Evolutionary conservation across 2,888 invertebrate species (phyloP).

Genomic region (Lydus trimaculatus): DNA sequence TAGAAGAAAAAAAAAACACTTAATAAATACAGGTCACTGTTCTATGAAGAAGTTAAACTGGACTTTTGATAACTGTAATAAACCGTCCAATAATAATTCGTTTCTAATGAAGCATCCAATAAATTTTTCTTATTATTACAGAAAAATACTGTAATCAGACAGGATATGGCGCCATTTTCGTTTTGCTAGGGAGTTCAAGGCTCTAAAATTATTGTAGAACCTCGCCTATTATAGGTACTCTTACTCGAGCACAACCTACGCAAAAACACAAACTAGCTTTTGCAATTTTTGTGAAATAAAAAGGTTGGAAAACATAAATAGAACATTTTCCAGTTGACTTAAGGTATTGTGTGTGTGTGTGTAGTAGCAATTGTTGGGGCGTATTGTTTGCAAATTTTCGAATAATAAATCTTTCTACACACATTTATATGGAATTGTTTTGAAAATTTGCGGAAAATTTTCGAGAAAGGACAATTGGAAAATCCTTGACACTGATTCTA

Average conservation of each 20-base stretch:
- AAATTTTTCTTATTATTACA: slow-evolving; percentile 6
- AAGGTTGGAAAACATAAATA: slow-evolving; percentile 27
- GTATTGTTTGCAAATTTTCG: slow-evolving; percentile 39
- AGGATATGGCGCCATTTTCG: slow-evolving; percentile 31
- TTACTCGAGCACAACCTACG: slow-evolving; percentile 29
- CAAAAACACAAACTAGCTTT: slow-evolving; percentile 16
- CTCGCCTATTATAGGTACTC: slow-evolving; percentile 32
- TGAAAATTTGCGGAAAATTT: background rate
- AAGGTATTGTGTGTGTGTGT: background rate
- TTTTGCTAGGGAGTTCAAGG: slow-evolving; percentile 31
- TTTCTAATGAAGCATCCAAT: slow-evolving; percentile 10
- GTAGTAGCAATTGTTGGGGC: slow-evolving; percentile 34
- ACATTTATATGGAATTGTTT: background rate
- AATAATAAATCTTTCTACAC: slow-evolving; percentile 10
- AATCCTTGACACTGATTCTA: background rate
- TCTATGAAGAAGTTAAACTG: background rate
- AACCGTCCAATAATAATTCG: slow-evolving; percentile 34
- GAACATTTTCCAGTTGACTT: slow-evolving; percentile 23
- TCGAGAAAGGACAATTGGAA: background rate
- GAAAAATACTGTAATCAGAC: background rate
- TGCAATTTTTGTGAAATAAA: slow-evolving; percentile 3
- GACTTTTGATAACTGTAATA: slow-evolving; percentile 5
- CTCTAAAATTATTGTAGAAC: slow-evolving; percentile 30
- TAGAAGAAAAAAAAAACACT: no score
- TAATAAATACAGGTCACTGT: no score